Base-by-base conservation (phyloP, 2,113 vertebrate genomes). In the Antennarius striatus region DNA sequence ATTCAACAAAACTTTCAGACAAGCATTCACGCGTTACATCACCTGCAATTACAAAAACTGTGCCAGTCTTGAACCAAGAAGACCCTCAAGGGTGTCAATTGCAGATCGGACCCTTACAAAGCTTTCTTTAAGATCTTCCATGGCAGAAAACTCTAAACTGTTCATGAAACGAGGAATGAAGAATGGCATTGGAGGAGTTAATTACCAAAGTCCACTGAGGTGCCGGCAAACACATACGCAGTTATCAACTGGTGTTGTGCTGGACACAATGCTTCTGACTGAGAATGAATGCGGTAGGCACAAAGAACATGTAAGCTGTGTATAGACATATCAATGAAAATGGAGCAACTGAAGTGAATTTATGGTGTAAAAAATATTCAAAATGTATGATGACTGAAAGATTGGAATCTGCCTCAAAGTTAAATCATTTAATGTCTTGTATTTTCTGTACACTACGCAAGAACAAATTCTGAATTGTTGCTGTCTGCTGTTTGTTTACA, bases 1-100 rank as follows among this genome's bases (percentile, higher is more conserved):
- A 30, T 99, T 99, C 89, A 99, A 98, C 71, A 97, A 95, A 91
- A 98, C 96, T 0, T 99, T 98, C 91, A 92, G 98, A 59, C 86
- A 96, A 64, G 96, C 98, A 2, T 99, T 99, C 62, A 89, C 93
- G 10, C 93, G 96, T 63, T 99, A 96, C 32, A 98, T 99, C 55
- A 98, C 93, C 28, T 99, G 97, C 65, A 95, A 98, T 82, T 99
- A 97, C 73, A 77, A 12, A 57, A 90, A 73, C 63, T 85, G 1
- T 73, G 4, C 70, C 6, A 90, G 30, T n/a, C 54, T 75, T 0
- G 28, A 49, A n/a, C 32, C 50, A 13, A 75, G 48, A 53, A 69
- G 75, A 70, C 83, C 90, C 15, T 73, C 76, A 28, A 92, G 84
- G 54, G 63, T 77, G 36, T 91, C 93, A n/a, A 74, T 16, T n/a